Evolutionary conservation across 2,888 invertebrate species (phyloP).

Genomic region (Adela reaumurella): DNA sequence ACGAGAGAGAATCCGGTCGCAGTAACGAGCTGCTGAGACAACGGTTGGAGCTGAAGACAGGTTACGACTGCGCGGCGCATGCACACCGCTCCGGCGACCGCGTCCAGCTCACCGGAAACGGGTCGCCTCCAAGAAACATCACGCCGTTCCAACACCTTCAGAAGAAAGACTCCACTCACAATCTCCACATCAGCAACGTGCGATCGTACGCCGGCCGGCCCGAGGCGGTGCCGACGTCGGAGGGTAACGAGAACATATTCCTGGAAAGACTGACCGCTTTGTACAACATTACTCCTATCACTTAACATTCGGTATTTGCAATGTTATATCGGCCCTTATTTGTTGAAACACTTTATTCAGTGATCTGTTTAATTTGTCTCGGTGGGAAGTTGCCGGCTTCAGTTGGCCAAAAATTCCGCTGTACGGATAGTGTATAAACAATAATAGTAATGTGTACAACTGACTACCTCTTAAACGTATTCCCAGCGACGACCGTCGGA

Average conservation of each 20-base stretch:
- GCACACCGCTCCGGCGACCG: not conserved
- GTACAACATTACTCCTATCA: conserved; percentile 31
- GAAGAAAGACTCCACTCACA: conserved; percentile 21
- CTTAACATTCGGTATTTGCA: not conserved
- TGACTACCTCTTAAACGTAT: no score
- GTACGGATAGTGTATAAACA: no score
- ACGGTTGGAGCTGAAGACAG: no score
- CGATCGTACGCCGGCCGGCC: conserved; percentile 16
- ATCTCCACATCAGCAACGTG: not conserved
- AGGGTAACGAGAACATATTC: conserved; percentile 30
- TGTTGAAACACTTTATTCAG: no score
- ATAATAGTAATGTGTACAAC: no score
- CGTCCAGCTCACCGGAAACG: not conserved
- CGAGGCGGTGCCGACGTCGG: conserved; percentile 16
- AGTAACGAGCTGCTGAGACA: not conserved
- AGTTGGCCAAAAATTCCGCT: no score
- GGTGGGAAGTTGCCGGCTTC: no score
- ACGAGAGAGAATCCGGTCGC: not conserved
- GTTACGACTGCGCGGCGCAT: no score
- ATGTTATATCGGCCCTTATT: no score
- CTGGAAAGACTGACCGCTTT: conserved; percentile 34
- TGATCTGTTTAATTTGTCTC: no score
- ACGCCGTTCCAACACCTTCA: conserved; percentile 33
- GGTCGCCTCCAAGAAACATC: conserved; percentile 20
- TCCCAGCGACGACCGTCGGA: no score